These are phyloP conservation scores for Trissoscelio sp. DNA, from an alignment of 2,888 invertebrate species.

Conservation along the genomic window DNA sequence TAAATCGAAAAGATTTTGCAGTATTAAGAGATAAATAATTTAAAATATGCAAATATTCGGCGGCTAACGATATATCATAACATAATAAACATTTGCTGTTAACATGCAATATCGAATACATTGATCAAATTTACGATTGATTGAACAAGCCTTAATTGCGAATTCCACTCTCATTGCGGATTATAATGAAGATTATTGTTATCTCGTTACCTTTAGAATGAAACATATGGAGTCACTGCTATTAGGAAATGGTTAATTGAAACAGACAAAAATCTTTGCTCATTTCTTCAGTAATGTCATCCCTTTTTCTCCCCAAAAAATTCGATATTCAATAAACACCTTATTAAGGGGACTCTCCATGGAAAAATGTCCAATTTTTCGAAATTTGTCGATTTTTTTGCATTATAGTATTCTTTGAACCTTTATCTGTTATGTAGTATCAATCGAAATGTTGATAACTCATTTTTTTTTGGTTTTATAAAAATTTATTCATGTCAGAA, in stretches of 20 bases:
- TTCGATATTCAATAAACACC: no score
- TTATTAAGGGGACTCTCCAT: no score
- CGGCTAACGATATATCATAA: constrained; percentile 19
- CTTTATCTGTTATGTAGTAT: no score
- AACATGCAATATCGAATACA: constrained; percentile 33
- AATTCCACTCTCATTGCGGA: constrained; percentile 34
- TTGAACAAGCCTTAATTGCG: constrained; percentile 37
- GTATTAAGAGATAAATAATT: not conserved
- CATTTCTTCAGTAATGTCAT: not conserved
- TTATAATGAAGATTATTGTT: constrained; percentile 45
- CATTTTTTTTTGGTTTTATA: no score
- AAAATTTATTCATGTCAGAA: no score
- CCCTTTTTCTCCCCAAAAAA: no score
- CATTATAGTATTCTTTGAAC: no score
- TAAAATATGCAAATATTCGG: constrained; percentile 16
- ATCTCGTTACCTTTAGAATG: constrained; percentile 6
- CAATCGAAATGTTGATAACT: no score
- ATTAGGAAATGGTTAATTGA: not conserved
- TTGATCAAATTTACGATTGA: constrained; percentile 44
- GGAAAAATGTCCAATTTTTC: no score
- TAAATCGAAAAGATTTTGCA: no score
- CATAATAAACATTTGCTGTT: constrained; percentile 5
- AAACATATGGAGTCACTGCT: not conserved
- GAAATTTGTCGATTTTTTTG: no score
- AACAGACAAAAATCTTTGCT: not conserved